phyloP scores from a whole-genome alignment of 2,888 invertebrate species.

The Idaea straminata region DNA sequence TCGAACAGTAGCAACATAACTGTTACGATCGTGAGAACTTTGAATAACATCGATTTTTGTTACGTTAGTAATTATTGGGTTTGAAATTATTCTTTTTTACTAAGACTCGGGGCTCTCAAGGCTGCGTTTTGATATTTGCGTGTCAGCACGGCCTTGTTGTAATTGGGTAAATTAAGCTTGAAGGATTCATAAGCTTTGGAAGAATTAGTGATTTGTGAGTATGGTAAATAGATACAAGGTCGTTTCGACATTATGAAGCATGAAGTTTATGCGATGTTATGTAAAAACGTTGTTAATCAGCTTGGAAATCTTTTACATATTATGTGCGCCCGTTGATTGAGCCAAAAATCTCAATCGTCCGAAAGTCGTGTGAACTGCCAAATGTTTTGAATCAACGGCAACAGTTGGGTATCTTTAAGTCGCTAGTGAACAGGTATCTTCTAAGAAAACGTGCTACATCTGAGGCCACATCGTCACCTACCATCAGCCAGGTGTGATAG shows the following conservation, averaged over 20 bases:
- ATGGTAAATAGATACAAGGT: slow-evolving; percentile 33
- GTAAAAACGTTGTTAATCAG: background rate
- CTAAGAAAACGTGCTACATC: too few relatives aligned
- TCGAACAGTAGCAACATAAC: slow-evolving; percentile 61
- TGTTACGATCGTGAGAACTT: slow-evolving; percentile 68
- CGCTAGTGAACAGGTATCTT: background rate
- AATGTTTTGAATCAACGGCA: too few relatives aligned
- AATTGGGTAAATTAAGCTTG: slow-evolving; percentile 66
- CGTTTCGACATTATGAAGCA: slow-evolving; percentile 3
- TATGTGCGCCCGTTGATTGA: too few relatives aligned
- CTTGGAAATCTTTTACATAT: background rate
- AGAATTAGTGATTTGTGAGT: slow-evolving; percentile 30
- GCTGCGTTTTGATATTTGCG: slow-evolving; percentile 48
- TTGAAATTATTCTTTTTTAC: slow-evolving; percentile 24
- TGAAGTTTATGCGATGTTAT: background rate
- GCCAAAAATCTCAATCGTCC: too few relatives aligned
- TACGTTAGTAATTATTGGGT: slow-evolving; percentile 63
- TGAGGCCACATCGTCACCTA: too few relatives aligned
- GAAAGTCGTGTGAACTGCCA: too few relatives aligned
- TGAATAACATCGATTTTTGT: slow-evolving; percentile 58
- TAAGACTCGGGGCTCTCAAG: slow-evolving; percentile 45
- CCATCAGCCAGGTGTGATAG: too few relatives aligned
- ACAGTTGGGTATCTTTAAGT: too few relatives aligned
- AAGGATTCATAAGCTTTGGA: slow-evolving; percentile 47
- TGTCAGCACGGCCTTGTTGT: slow-evolving; percentile 63